Conservation (phyloP, 2,888 invertebrate genomes). For the Gnatocerus cornutus region DNA sequence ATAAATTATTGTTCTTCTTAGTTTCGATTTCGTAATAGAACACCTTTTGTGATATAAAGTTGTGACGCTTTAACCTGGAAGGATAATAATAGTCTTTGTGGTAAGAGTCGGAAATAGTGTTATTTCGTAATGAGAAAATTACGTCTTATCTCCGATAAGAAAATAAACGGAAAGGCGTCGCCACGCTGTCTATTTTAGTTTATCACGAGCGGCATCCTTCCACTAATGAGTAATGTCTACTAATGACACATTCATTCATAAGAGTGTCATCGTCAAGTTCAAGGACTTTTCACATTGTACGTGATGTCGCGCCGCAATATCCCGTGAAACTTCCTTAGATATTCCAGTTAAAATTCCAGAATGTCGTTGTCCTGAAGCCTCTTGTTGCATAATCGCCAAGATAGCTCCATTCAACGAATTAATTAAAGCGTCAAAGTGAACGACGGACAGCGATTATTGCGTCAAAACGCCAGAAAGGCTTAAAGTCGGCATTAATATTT, state of each 20-base stretch:
- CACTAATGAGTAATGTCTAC: slow-evolving; percentile 34
- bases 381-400: neutral
- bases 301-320: slow-evolving; percentile 49
- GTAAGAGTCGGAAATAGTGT: no score
- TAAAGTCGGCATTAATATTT: slow-evolving; percentile 34
- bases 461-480: slow-evolving; percentile 34
- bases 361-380: slow-evolving; percentile 13
- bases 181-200: slow-evolving; percentile 18
- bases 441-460: slow-evolving; percentile 27
- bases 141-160: neutral
- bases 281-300: slow-evolving; percentile 38
- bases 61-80: no score
- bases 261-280: slow-evolving; percentile 44
- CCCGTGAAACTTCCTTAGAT: slow-evolving; percentile 22
- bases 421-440: slow-evolving; percentile 29
- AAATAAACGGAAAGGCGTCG: slow-evolving; percentile 13
- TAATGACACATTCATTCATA: slow-evolving; percentile 40
- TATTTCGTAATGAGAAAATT: no score
- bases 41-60: no score
- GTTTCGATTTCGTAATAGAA: no score
- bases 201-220: slow-evolving; percentile 36
- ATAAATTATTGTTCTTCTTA: no score
- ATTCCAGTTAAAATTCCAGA: slow-evolving; percentile 8
- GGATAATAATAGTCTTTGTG: no score
- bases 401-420: neutral